These are phyloP conservation scores for Poecilus cupreus DNA, from an alignment of 2,888 invertebrate genomes.

Conservation along the genomic window DNA sequence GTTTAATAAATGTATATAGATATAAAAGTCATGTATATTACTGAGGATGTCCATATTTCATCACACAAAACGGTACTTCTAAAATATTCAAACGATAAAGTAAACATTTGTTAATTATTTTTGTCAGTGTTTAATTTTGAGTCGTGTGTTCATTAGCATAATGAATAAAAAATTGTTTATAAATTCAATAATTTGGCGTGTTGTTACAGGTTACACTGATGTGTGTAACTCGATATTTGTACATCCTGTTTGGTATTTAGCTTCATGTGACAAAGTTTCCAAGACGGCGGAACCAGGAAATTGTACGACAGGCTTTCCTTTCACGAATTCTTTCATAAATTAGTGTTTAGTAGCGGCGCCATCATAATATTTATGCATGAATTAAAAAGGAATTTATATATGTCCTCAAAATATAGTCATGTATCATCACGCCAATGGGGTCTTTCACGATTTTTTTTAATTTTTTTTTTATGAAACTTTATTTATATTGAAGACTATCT, in stretches of 20 bases:
- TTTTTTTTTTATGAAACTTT: no score
- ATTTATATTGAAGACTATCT: no score
- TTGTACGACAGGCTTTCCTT: neutral
- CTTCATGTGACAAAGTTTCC: neutral
- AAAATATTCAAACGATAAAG: slow-evolving; percentile 29
- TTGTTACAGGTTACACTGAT: neutral
- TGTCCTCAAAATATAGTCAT: neutral
- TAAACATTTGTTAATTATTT: slow-evolving; percentile 40
- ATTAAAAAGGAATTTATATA: neutral
- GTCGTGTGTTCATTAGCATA: slow-evolving; percentile 6
- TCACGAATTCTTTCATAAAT: slow-evolving; percentile 12
- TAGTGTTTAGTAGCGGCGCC: neutral
- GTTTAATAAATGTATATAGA: slow-evolving; percentile 10
- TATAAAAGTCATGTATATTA: slow-evolving; percentile 12
- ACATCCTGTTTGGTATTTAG: slow-evolving; percentile 22
- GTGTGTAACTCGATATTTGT: slow-evolving; percentile 13
- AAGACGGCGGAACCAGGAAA: neutral
- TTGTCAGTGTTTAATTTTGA: slow-evolving; percentile 28
- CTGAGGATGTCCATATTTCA: slow-evolving; percentile 18
- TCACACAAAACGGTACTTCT: slow-evolving; percentile 38
- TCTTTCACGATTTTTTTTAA: no score
- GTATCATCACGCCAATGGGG: no score
- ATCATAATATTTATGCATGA: neutral
- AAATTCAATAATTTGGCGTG: slow-evolving; percentile 16
- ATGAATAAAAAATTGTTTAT: slow-evolving; percentile 32